Conservation (phyloP, 2,888 invertebrate species). For the Ectemnius continuus region DNA sequence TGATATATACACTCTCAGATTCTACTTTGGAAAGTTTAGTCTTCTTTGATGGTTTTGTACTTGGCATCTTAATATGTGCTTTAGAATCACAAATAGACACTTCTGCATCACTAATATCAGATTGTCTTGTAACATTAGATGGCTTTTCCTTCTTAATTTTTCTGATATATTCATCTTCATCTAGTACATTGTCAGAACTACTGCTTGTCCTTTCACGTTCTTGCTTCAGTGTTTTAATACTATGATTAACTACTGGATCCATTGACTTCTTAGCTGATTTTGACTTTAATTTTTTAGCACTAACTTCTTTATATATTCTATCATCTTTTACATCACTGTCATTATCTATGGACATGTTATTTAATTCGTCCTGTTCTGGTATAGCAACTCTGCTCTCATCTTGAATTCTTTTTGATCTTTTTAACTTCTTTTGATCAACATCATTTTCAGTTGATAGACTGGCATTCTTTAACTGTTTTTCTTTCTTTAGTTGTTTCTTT, state of each 20-base stretch:
- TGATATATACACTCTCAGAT: neutral
- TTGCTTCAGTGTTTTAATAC: neutral
- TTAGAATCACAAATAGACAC: conserved; percentile 2
- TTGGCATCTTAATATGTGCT: neutral
- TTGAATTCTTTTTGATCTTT: conserved; percentile 14
- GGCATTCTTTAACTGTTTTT: neutral
- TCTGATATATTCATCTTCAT: neutral
- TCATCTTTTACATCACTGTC: conserved; percentile 4
- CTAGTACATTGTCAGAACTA: neutral
- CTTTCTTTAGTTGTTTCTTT: conserved; percentile 9
- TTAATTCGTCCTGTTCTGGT: neutral
- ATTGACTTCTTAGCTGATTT: neutral
- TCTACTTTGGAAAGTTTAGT: neutral
- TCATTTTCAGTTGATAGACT: neutral
- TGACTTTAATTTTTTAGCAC: neutral
- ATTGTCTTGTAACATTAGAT: too few species aligned
- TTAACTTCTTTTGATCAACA: conserved; percentile 10
- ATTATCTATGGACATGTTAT: conserved; percentile 5
- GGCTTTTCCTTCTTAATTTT: too few species aligned
- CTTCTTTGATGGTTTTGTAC: too few species aligned
- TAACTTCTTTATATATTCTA: too few species aligned
- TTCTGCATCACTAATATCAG: conserved; percentile 5
- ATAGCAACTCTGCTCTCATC: neutral
- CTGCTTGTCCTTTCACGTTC: neutral
- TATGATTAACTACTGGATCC: neutral